These are phyloP conservation scores for Premnoplex brunnescens DNA, from an alignment of 2,797 vertebrate species.

Conservation along the genomic window DNA sequence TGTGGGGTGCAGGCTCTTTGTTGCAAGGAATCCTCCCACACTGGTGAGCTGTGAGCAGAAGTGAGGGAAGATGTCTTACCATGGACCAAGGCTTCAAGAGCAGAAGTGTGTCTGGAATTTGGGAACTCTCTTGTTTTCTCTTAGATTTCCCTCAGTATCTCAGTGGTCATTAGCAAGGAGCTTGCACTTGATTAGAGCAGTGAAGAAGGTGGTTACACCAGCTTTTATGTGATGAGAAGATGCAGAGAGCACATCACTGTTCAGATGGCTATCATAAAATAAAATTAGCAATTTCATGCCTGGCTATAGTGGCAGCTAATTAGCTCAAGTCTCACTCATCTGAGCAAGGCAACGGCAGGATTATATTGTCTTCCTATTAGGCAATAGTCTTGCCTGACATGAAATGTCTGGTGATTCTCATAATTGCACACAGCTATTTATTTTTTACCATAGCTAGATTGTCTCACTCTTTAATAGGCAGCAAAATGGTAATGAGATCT, in stretches of 20 bases:
- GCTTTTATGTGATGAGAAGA: neutral
- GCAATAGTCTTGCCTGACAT: slow-evolving; percentile 1
- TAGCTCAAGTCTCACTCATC: neutral
- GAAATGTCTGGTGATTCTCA: slow-evolving; percentile 22
- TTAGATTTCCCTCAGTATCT: neutral
- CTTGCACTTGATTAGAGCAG: neutral
- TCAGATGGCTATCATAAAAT: neutral
- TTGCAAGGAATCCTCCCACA: neutral
- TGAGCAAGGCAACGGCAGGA: neutral
- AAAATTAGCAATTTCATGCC: neutral
- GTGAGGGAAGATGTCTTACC: neutral
- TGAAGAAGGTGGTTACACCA: neutral
- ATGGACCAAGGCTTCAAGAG: neutral
- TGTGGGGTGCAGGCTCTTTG: neutral
- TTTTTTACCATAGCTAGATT: slow-evolving; percentile 3
- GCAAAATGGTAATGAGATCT: slow-evolving; percentile 14
- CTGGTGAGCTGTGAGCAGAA: neutral
- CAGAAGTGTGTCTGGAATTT: neutral
- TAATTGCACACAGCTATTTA: slow-evolving; percentile 38
- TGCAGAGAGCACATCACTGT: neutral
- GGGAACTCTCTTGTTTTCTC: neutral
- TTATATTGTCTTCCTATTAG: slow-evolving; percentile 16
- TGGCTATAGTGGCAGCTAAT: neutral
- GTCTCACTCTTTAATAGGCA: slow-evolving; percentile 17
- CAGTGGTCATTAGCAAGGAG: neutral